Conservation (phyloP, 2,797 vertebrate genomes). For the Knipowitschia caucasica region DNA sequence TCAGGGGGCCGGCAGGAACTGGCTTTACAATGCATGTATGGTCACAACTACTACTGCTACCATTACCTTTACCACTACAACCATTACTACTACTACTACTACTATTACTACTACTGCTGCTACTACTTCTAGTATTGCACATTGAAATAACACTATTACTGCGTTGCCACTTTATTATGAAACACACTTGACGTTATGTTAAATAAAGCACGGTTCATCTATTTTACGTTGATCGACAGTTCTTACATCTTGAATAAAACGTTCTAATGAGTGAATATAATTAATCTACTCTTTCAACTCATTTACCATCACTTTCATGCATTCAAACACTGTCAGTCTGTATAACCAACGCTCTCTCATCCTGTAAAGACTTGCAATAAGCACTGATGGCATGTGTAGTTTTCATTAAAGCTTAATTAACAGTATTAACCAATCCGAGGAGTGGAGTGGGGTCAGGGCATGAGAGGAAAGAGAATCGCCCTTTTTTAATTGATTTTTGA, state of each 20-base stretch:
- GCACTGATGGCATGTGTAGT: slow-evolving; percentile 51
- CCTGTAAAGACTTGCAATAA: slow-evolving; percentile 42
- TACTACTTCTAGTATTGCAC: neutral
- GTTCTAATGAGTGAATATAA: neutral
- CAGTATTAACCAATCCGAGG: slow-evolving; percentile 52
- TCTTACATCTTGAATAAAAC: neutral
- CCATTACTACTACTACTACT: neutral
- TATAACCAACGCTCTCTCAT: slow-evolving; percentile 50
- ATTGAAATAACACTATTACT: neutral
- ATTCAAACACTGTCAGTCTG: slow-evolving; percentile 31
- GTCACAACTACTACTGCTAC: neutral
- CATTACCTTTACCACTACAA: too few relatives aligned
- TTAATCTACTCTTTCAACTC: slow-evolving; percentile 18
- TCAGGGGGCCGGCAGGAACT: too few relatives aligned
- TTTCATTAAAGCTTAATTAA: slow-evolving; percentile 64
- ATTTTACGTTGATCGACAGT: too few relatives aligned
- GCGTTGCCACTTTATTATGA: neutral
- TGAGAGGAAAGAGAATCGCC: slow-evolving; percentile 14
- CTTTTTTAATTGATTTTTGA: too few relatives aligned
- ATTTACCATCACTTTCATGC: slow-evolving; percentile 16
- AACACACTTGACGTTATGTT: too few relatives aligned
- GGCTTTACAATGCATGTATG: too few relatives aligned
- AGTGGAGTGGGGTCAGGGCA: slow-evolving; percentile 21
- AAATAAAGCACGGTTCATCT: too few relatives aligned
- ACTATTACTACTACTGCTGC: neutral